Evolutionary conservation across 2,113 vertebrate genomes (phyloP).

Genomic region (Sigmodon hispidus): DNA sequence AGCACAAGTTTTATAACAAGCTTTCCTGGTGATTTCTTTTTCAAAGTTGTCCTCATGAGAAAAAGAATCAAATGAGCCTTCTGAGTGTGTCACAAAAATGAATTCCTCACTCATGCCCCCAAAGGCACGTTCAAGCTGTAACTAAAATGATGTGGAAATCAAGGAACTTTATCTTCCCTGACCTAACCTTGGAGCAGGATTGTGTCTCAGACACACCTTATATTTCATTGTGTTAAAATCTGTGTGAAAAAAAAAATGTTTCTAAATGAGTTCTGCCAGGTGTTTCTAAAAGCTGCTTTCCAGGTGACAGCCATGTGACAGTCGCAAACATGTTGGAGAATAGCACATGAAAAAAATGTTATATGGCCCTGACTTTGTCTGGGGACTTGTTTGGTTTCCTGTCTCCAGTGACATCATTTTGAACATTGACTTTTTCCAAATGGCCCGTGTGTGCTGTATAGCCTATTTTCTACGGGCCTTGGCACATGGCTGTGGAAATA

Average conservation of each 20-base stretch:
- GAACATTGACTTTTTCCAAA: conserved; percentile 60
- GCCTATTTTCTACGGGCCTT: conserved; percentile 15
- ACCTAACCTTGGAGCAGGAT: conserved; percentile 31
- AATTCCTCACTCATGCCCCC: neutral
- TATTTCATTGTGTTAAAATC: conserved; percentile 50
- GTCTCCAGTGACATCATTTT: conserved; percentile 56
- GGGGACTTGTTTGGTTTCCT: conserved; percentile 54
- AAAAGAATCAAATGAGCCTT: conserved; percentile 2
- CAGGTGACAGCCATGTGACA: conserved; percentile 65
- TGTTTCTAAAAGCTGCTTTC: conserved; percentile 73
- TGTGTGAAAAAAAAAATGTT: neutral
- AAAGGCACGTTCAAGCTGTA: neutral
- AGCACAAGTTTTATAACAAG: neutral
- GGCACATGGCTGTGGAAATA: conserved; percentile 62
- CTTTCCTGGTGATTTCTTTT: neutral
- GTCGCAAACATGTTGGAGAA: no score
- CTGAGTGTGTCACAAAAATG: conserved; percentile 9
- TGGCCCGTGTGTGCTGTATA: neutral
- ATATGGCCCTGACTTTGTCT: conserved; percentile 56
- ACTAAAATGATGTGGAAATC: conserved; percentile 41
- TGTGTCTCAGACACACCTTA: conserved; percentile 32
- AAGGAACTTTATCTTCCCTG: neutral
- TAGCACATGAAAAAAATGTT: conserved; percentile 8
- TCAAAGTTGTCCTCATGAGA: conserved; percentile 23
- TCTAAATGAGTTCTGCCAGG: conserved; percentile 57